These are phyloP conservation scores for Himantopus leucocephalus DNA, from an alignment of 2,113 vertebrate species.

Conservation along the genomic window DNA sequence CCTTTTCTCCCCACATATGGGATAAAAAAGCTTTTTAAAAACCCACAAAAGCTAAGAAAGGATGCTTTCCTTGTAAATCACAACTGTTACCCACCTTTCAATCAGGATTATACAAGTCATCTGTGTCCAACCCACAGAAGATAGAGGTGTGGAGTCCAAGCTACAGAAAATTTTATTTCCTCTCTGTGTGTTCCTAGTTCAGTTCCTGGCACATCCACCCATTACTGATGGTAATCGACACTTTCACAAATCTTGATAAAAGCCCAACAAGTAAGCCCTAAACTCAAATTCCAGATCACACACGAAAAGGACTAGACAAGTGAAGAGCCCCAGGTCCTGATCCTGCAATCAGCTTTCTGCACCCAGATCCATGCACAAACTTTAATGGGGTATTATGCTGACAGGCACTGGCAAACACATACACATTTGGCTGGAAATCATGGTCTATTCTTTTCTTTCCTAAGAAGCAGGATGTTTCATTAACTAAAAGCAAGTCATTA, in stretches of 20 bases:
- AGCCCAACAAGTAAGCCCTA: neutral
- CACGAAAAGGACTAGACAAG: neutral
- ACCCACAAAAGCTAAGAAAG: neutral
- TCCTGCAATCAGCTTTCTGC: neutral
- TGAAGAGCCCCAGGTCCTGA: neutral
- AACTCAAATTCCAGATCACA: neutral
- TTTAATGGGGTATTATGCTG: neutral
- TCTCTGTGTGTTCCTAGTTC: neutral
- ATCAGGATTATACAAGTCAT: neutral
- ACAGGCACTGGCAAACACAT: neutral
- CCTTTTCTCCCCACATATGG: neutral
- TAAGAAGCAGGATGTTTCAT: constrained; percentile 15
- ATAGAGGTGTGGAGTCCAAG: neutral
- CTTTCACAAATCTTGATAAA: neutral
- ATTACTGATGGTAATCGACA: neutral
- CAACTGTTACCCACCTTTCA: neutral
- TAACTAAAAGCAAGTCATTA: constrained; percentile 39
- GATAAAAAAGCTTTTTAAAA: neutral
- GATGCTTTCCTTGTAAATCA: neutral
- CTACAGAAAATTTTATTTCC: neutral
- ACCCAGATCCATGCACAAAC: neutral
- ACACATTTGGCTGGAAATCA: neutral
- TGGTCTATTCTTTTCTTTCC: neutral
- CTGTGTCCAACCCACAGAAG: neutral
- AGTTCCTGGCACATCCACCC: neutral